phyloP scores from a whole-genome alignment of 2,888 invertebrate genomes.

The Arctia plantaginis region DNA sequence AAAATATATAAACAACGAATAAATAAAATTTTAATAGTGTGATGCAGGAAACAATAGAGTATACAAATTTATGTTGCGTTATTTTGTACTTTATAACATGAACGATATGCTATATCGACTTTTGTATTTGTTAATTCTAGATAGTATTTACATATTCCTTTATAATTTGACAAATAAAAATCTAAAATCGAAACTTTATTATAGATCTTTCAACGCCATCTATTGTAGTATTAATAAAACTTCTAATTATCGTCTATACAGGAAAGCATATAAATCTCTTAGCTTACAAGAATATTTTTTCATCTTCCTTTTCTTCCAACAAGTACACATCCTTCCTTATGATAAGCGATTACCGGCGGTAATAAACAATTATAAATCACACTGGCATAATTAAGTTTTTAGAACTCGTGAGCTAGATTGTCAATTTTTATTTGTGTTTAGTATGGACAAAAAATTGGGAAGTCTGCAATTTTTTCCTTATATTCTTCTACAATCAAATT shows the following conservation, averaged over 20 bases:
- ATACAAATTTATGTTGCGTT: not conserved
- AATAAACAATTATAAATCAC: no score
- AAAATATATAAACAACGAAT: constrained; percentile 19
- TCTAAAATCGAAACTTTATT: not conserved
- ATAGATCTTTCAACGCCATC: constrained; percentile 35
- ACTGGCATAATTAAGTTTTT: no score
- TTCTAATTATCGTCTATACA: not conserved
- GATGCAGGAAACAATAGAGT: constrained; percentile 54
- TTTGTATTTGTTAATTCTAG: not conserved
- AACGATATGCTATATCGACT: not conserved
- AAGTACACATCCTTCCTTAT: no score
- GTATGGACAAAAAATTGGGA: no score
- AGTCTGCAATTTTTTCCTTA: no score
- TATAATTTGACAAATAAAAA: not conserved
- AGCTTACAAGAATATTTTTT: no score
- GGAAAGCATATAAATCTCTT: not conserved
- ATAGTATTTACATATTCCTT: accelerated
- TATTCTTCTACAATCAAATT: no score
- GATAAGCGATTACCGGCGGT: no score
- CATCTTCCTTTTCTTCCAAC: no score
- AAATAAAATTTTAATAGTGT: constrained; percentile 59
- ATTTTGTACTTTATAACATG: not conserved
- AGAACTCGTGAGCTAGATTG: no score
- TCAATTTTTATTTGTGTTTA: no score
- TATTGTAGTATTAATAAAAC: constrained; percentile 16